phyloP scores from a whole-genome alignment of 2,797 vertebrate species.

The Zalophus californianus region DNA sequence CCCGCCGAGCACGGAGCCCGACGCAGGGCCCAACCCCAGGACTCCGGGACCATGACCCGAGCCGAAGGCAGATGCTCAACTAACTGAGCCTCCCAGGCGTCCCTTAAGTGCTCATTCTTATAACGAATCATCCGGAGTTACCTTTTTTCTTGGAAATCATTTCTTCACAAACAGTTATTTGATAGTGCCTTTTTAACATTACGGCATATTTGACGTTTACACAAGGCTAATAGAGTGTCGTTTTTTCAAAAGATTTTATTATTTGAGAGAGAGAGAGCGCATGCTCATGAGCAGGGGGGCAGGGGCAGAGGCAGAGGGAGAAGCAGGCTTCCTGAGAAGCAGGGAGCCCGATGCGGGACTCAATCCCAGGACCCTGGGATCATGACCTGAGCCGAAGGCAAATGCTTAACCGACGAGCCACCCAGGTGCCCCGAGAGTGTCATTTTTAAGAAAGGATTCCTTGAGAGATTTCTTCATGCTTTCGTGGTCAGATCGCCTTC shows the following conservation, averaged over 20 bases:
- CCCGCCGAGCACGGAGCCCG: no score
- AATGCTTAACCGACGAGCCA: background rate
- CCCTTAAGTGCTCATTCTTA: background rate
- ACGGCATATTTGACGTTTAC: background rate
- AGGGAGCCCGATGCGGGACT: background rate
- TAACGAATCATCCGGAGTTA: background rate
- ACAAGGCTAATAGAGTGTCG: background rate
- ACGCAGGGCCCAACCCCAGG: no score
- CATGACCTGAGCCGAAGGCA: background rate
- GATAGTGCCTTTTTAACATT: background rate
- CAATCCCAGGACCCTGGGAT: background rate
- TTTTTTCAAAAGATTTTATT: background rate
- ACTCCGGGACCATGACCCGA: no score
- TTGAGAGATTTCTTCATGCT: background rate
- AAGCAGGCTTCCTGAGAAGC: background rate
- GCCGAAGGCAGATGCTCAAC: no score
- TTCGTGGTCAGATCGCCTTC: no score
- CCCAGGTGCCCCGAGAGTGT: background rate
- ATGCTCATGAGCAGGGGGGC: background rate
- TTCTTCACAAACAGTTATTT: background rate
- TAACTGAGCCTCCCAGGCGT: no score
- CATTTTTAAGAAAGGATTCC: background rate
- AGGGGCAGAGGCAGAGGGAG: background rate
- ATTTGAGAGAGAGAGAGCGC: background rate
- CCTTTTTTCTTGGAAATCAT: background rate